Evolutionary conservation across 2,888 invertebrate genomes (phyloP), one percentile per base, ranked within the genome.

Genomic region (Netelia melanura): DNA sequence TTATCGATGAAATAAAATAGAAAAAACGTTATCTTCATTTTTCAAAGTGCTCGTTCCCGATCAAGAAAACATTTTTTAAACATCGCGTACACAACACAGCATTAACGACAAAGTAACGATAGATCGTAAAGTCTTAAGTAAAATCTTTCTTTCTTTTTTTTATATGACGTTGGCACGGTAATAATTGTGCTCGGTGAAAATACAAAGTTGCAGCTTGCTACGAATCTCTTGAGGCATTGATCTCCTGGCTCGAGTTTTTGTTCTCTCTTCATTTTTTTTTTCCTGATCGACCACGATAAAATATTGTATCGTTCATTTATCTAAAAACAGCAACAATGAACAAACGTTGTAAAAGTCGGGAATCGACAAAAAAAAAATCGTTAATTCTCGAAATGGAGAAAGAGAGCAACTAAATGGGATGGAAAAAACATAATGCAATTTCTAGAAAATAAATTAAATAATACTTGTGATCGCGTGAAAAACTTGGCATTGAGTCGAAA

Each of bases 141-240:
- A 71, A 64, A 71, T 58, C 9, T 56, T 71, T 23, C 21, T 52
- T 68, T 48, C 14, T 44, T 44, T 52, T 54, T 23, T 68, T 23
- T 48, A 11, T 21, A 67, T 67, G 48, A 30, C 3, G 21, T 76
- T 14, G 23, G 56, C 64, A 48, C 54, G 30, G 25, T 43, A 70
- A 70, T 48, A n/a, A 43, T 48, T 43, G 67, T 10, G 58, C 58
- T 48, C 44, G 25, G 54, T 6, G 38, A 58, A 61, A 62, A 78
- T n/a, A 68, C 30, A 43, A 38, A 38, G 25, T 8, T 21, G 25
- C 25, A n/a, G 8, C 38, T 58, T 30, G 23, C 23, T 70, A 58
- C 56, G 25, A 76, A 77, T 82, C 64, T 82, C 76, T 82, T 82
- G 38, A 65, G 76, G 76, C 65, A 71, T 76, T 82, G 74, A 75